phyloP scores from a whole-genome alignment of 2,888 invertebrate species.

The Callyntrura sp. region DNA sequence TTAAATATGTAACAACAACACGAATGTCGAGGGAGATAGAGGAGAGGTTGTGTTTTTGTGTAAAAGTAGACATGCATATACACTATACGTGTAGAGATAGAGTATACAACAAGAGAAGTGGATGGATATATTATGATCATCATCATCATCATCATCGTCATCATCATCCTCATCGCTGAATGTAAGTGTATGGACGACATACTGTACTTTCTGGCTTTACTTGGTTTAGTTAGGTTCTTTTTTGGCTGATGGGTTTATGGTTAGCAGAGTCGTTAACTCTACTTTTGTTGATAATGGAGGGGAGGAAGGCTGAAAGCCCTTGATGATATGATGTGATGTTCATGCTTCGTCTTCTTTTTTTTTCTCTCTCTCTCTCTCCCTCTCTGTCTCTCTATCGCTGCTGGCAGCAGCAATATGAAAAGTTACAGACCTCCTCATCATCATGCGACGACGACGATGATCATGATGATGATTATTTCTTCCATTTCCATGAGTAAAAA shows the following conservation, averaged over 20 bases:
- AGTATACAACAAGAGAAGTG: no score
- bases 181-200: neutral
- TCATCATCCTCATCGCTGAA: neutral
- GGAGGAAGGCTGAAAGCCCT: conserved; percentile 75
- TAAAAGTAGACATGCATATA: conserved; percentile 1
- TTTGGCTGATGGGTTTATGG: conserved; percentile 73
- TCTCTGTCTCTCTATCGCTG: conserved; percentile 41
- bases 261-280: conserved; percentile 67
- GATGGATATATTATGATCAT: conserved; percentile 35
- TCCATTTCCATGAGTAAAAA: conserved; percentile 70
- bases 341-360: conserved; percentile 43
- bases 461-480: conserved; percentile 64
- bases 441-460: conserved; percentile 38
- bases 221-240: conserved; percentile 59
- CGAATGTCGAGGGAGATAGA: neutral
- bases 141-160: neutral
- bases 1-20: conserved; percentile 42
- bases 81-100: no score
- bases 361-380: no score
- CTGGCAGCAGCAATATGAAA: conserved; percentile 53
- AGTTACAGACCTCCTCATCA: conserved; percentile 68
- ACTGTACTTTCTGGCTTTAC: neutral
- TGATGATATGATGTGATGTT: conserved; percentile 55
- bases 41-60: neutral
- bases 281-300: conserved; percentile 70